Base-by-base conservation (phyloP, 2,113 vertebrate species). In the Aplodontia rufa region DNA sequence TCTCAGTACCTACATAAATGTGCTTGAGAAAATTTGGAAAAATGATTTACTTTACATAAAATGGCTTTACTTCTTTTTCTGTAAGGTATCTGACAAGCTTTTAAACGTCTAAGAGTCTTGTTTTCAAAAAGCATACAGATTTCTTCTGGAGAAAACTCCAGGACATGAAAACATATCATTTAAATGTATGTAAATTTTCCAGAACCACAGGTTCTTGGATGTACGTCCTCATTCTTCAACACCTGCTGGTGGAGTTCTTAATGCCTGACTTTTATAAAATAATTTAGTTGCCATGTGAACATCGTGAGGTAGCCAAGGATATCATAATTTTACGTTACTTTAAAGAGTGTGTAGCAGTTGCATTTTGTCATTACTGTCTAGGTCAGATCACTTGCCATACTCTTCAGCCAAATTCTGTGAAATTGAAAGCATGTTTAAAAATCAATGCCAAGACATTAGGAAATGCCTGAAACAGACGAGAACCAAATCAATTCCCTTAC, bases 11-110 rank as follows among this genome's bases (percentile, higher is more conserved):
- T 80, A 97, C 88, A 95, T 68, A 92, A 97, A 97, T 90, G 53
- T 24, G 90, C 72, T 87, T 80, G 60, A 96, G 66, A 87, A 95
- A 96, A 96, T 96, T 91, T 89, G 79, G 83, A 93, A 92, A 97
- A 85, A 96, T 96, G 64, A 96, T 91, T 95, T 95, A 90, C 75
- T 92, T 93, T 47, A 79, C 82, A 78, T 87, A 86, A 97, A 98
- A 94, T 95, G 82, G 94, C 86, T 97, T 96, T 94, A 94, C 83
- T 91, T 82, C 60, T 47, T 98, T 97, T 95, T 58, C 82, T 72
- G 58, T 64, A 96, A 80, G 75, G 75, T 72, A 68, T 87, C 3
- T 87, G 93, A 95, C 91, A 96, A 42, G 75, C 69, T 94, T 94
- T 96, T 90, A 96, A 94, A 95, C 82, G 90, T 51, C 76, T 40